Evolutionary conservation across 2,888 invertebrate species (phyloP).

Genomic region (Monopis laevigella): DNA sequence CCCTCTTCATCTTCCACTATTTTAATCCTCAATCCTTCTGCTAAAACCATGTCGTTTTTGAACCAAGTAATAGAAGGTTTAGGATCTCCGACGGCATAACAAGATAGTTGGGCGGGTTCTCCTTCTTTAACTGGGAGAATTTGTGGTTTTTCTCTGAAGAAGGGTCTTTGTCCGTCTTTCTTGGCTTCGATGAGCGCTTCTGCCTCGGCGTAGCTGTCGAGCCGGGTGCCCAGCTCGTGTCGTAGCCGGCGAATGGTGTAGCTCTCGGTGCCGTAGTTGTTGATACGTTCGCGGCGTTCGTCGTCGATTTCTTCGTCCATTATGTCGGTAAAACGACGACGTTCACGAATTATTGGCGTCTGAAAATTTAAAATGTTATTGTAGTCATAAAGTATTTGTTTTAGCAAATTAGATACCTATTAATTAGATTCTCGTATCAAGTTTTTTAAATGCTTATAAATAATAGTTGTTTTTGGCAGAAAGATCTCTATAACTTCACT

Average conservation of each 20-base stretch:
- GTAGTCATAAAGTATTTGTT: too few relatives aligned
- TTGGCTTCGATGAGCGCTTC: conserved; percentile 85
- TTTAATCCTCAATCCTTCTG: conserved; percentile 77
- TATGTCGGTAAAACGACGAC: conserved; percentile 90
- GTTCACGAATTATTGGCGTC: conserved; percentile 88
- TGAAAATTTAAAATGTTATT: too few relatives aligned
- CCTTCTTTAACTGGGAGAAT: conserved; percentile 83
- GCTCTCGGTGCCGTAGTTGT: conserved; percentile 77
- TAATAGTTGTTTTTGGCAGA: too few relatives aligned
- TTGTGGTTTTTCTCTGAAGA: conserved; percentile 93
- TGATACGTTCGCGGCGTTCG: conserved; percentile 83
- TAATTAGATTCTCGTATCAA: too few relatives aligned
- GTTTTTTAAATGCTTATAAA: too few relatives aligned
- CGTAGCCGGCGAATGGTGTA: conserved; percentile 79
- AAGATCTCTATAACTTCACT: too few relatives aligned
- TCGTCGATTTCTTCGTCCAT: conserved; percentile 97
- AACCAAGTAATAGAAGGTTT: conserved; percentile 91
- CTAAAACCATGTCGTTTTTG: conserved; percentile 86
- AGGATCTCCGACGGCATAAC: conserved; percentile 88
- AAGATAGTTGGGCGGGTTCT: conserved; percentile 78
- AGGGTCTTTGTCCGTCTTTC: conserved; percentile 81
- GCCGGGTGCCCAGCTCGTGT: conserved; percentile 85
- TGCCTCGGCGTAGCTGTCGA: conserved; percentile 88
- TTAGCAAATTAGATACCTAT: too few relatives aligned
- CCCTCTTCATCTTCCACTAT: conserved; percentile 81